Base-by-base conservation (phyloP, 1,140 invertebrate genomes). In the Drosophila littoralis region DNA sequence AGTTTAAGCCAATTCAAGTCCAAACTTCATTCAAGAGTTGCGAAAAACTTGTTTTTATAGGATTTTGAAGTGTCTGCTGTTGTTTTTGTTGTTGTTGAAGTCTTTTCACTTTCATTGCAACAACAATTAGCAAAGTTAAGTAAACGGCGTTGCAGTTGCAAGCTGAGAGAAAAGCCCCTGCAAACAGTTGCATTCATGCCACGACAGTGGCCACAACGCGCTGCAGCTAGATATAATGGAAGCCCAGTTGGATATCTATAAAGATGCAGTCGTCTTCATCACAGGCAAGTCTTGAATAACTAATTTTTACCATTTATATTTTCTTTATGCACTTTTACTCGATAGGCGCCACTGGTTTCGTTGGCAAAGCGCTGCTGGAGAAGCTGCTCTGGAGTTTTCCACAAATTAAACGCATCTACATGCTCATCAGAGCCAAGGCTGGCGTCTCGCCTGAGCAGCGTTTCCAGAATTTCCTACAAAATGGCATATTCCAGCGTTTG, bases 341-440 rank as follows among this genome's bases (percentile, higher is more conserved):
- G 9, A 6, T 46, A 86, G 91, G 91, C 9, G 91, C 91, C 48
- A 92, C 91, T 51, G 91, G 91, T 9, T 96, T 96, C 80, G 88
- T 92, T 61, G 95, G 95, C 9, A 96, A 96, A 91, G 95, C 96
- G 2, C 90, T 96, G 54, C 91, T 96, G 57, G 96, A 96, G 85
- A 96, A 96, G 91, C 86, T 96, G 33, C 92, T 96, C 17, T 93
- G 95, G 76, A 94, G 94, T 55, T 97, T 96, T 93, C 94, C 94
- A 3, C 94, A 93, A 17, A 88, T 97, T 9, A 93, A 93, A 17
- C 93, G 90, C 28, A 94, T 97, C 28, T 97, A 95, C 75, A 92
- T 96, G 45, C 93, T 97, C 3, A 94, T 96, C 61, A 93, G 96
- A 58, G 93, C 94, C 10, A 96, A 96, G 82, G 72, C 66, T 33